phyloP scores from a whole-genome alignment of 2,113 vertebrate species.

The Micronycteris hirsuta region DNA sequence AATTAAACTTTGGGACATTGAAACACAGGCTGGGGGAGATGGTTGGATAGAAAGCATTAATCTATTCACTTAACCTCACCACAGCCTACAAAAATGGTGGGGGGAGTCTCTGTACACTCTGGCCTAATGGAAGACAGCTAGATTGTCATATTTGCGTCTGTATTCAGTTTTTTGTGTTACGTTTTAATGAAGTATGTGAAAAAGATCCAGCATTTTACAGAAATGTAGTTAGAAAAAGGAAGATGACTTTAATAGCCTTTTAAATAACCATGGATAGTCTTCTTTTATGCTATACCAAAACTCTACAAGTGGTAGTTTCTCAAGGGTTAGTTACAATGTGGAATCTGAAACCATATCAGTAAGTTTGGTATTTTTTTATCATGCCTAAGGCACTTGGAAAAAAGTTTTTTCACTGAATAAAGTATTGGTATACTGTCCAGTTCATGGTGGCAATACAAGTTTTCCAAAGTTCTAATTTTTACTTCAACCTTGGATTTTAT shows the following conservation, averaged over 20 bases:
- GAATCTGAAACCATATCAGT: not conserved
- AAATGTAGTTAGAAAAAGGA: not conserved
- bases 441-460: not conserved
- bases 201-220: not conserved
- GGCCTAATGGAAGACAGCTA: not conserved
- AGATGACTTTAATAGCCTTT: not conserved
- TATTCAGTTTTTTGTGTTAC: not conserved
- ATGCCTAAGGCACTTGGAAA: not conserved
- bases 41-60: no score
- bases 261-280: not conserved
- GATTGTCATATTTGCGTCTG: not conserved
- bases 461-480: constrained; percentile 14
- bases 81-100: no score
- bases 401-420: not conserved
- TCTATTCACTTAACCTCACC: no score
- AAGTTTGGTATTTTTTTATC: not conserved
- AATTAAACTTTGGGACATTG: no score
- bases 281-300: not conserved
- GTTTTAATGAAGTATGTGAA: not conserved
- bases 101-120: not conserved
- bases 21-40: no score
- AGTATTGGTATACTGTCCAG: not conserved
- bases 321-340: not conserved
- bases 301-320: not conserved
- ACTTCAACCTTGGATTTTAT: not conserved